phyloP scores from a whole-genome alignment of 2,113 vertebrate genomes.

The Varanus salvator region DNA sequence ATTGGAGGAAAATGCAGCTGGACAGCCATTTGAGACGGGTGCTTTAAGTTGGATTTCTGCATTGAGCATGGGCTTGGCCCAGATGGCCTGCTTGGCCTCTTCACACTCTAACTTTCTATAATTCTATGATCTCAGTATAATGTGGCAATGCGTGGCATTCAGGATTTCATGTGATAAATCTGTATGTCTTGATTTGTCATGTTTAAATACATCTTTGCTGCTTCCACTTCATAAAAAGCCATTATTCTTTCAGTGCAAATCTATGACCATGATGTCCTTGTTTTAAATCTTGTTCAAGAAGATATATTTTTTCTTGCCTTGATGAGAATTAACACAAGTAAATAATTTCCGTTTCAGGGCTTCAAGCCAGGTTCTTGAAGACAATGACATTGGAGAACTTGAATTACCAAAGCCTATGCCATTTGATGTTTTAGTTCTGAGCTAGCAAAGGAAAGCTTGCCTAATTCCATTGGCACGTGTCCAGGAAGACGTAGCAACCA shows the following conservation, averaged over 20 bases:
- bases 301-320: slow-evolving; percentile 34
- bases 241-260: slow-evolving; percentile 57
- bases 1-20: too few relatives aligned
- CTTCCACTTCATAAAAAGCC: slow-evolving; percentile 41
- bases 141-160: too few relatives aligned
- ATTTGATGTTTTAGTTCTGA: slow-evolving; percentile 63
- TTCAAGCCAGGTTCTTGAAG: slow-evolving; percentile 51
- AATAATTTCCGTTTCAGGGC: slow-evolving; percentile 61
- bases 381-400: slow-evolving; percentile 31
- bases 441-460: slow-evolving; percentile 53
- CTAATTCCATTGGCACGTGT: slow-evolving; percentile 40
- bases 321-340: slow-evolving; percentile 65
- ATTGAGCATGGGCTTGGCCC: too few relatives aligned
- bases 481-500: background rate
- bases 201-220: slow-evolving; percentile 32
- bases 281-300: slow-evolving; percentile 63
- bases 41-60: too few relatives aligned
- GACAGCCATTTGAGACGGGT: too few relatives aligned
- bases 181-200: slow-evolving; percentile 48
- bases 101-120: too few relatives aligned
- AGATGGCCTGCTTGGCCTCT: too few relatives aligned
- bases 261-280: background rate
- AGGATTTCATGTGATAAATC: background rate
- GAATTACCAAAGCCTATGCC: slow-evolving; percentile 57
- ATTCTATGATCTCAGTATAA: background rate